Conservation (phyloP, 2,888 invertebrate genomes). For the Chelonus formosanus region DNA sequence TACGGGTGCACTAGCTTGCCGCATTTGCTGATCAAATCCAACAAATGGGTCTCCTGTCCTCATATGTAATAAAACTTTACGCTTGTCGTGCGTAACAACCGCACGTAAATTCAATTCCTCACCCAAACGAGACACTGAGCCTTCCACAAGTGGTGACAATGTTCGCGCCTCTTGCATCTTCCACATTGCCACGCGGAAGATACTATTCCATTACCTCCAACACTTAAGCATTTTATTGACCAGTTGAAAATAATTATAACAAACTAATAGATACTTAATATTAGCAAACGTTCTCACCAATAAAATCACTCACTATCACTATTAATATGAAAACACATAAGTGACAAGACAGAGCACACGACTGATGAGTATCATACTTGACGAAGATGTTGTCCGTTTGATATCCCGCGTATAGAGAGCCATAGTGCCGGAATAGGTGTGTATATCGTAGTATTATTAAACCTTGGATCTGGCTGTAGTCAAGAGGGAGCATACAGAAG, state of each 20-base stretch:
- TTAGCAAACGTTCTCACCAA: too few species aligned
- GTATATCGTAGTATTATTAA: slow-evolving; percentile 61
- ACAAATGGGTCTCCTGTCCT: slow-evolving; percentile 54
- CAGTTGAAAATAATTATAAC: too few species aligned
- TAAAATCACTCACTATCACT: background rate
- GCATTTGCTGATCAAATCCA: slow-evolving; percentile 45
- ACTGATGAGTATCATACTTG: too few species aligned
- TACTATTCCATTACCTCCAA: background rate
- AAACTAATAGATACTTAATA: too few species aligned
- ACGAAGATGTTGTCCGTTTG: too few species aligned
- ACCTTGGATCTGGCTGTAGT: slow-evolving; percentile 34
- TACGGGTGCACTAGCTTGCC: slow-evolving; percentile 17
- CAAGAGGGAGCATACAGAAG: slow-evolving; percentile 18
- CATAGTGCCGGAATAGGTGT: slow-evolving; percentile 58
- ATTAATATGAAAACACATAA: background rate
- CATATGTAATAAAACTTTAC: slow-evolving; percentile 57
- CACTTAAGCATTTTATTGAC: background rate
- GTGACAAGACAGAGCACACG: too few species aligned
- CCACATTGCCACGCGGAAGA: slow-evolving; percentile 49
- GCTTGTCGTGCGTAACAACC: slow-evolving; percentile 51
- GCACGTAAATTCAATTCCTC: slow-evolving; percentile 51
- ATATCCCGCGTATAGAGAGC: slow-evolving; percentile 47
- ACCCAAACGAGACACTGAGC: slow-evolving; percentile 43
- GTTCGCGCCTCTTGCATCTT: slow-evolving; percentile 58
- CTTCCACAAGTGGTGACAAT: slow-evolving; percentile 41